Percentiles rank a stretch among this genome's conserved stretches.
These are phyloP conservation scores for Cardiocondyla obscurior DNA, from an alignment of 1,140 invertebrate genomes.

Conservation along the genomic window DNA sequence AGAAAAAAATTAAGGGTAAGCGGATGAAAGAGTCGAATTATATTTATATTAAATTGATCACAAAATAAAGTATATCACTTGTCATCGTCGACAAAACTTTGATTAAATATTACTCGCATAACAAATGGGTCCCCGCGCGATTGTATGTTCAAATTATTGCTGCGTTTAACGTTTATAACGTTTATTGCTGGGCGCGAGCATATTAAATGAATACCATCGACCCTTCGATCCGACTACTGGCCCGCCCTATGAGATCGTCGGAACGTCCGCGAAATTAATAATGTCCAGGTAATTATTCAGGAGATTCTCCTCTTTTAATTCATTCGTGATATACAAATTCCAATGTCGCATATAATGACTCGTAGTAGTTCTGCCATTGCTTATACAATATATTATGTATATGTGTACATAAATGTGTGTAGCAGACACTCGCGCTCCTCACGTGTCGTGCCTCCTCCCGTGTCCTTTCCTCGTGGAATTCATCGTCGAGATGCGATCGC, in stretches of 20 bases:
- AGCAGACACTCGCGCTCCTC: constrained; percentile 61
- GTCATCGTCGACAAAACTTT: background rate
- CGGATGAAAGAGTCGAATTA: constrained; percentile 7
- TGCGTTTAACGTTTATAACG: background rate
- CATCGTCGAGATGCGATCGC: background rate
- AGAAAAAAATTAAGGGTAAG: background rate
- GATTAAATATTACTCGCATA: background rate
- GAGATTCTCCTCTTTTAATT: constrained; percentile 81
- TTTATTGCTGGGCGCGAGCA: background rate
- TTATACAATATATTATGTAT: constrained; percentile 79
- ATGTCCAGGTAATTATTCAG: constrained; percentile 69
- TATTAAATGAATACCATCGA: background rate
- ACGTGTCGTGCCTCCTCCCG: background rate
- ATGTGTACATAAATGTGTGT: constrained; percentile 74
- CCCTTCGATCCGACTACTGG: background rate
- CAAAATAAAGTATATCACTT: background rate
- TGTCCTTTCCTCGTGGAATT: background rate
- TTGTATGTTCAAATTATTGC: background rate
- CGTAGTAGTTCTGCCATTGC: constrained; percentile 78
- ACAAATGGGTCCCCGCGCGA: background rate
- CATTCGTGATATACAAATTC: constrained; percentile 83
- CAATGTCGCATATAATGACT: constrained; percentile 78
- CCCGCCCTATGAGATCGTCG: background rate
- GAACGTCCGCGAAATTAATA: constrained; percentile 52
- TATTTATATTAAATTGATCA: background rate